phyloP scores from a whole-genome alignment of 2,888 invertebrate species.

The Calameuta idolon region DNA sequence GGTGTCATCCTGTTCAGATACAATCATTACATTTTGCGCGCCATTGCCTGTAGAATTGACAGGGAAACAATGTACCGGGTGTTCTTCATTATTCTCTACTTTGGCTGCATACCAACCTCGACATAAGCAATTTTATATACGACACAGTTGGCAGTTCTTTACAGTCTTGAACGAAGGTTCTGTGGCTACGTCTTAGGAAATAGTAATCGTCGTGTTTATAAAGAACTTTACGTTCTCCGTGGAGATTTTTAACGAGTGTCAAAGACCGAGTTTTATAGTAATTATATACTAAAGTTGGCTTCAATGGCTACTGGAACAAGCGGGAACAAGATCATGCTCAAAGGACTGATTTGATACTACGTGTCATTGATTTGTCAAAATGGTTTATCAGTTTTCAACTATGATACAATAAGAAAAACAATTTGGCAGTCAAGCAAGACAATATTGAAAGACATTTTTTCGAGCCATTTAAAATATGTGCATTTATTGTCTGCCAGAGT shows the following conservation, averaged over 20 bases:
- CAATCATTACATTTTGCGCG: not conserved
- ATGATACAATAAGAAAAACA: not conserved
- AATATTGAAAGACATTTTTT: not conserved
- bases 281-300: not conserved
- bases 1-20: conserved; percentile 16
- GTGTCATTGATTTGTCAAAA: not conserved
- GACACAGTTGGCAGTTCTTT: not conserved
- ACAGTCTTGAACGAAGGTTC: not conserved
- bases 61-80: not conserved
- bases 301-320: not conserved
- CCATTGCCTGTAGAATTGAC: not conserved
- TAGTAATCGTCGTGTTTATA: not conserved
- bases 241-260: not conserved
- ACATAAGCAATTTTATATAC: not conserved
- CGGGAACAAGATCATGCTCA: not conserved
- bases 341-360: not conserved
- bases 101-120: not conserved
- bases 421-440: not conserved
- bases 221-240: not conserved
- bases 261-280: not conserved
- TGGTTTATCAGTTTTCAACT: not conserved
- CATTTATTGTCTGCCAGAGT: not conserved
- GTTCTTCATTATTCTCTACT: not conserved
- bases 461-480: no score
- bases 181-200: not conserved